Evolutionary conservation across 2,888 invertebrate species (phyloP).

Genomic region (Maniola hyperantus): DNA sequence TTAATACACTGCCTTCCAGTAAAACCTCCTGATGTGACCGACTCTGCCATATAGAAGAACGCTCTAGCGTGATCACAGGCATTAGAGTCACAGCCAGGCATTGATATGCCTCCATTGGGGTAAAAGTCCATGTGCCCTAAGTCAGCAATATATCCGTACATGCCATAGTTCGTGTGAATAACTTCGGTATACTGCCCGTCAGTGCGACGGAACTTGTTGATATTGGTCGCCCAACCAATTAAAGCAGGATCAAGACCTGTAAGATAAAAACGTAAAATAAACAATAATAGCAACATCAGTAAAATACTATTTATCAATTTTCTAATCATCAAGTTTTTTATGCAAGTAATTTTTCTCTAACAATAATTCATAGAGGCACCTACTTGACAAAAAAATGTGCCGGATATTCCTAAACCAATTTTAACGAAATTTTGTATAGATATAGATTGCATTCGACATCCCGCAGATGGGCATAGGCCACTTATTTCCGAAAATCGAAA

Average conservation of each 20-base stretch:
- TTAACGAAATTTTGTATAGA: too few relatives aligned
- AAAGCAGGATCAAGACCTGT: slow-evolving; percentile 62
- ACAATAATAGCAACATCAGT: background rate
- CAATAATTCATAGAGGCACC: too few relatives aligned
- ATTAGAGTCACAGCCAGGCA: slow-evolving; percentile 63
- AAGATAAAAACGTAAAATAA: slow-evolving; percentile 27
- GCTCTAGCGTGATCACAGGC: slow-evolving; percentile 60
- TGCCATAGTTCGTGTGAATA: slow-evolving; percentile 63
- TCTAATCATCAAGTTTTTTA: too few relatives aligned
- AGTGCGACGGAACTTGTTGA: slow-evolving; percentile 53
- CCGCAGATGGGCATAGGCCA: too few relatives aligned
- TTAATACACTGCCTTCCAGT: slow-evolving; percentile 60
- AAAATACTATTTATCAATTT: too few relatives aligned
- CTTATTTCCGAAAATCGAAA: too few relatives aligned
- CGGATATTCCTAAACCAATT: too few relatives aligned
- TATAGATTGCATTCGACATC: too few relatives aligned
- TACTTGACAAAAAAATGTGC: too few relatives aligned
- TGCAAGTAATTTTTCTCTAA: too few relatives aligned
- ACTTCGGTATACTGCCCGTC: slow-evolving; percentile 65
- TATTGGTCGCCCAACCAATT: slow-evolving; percentile 61
- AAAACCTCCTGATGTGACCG: slow-evolving; percentile 55
- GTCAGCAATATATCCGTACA: slow-evolving; percentile 57
- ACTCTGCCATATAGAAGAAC: slow-evolving; percentile 62
- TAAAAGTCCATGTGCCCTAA: slow-evolving; percentile 65
- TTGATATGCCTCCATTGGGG: slow-evolving; percentile 62